Percentiles rank a stretch among this genome's conserved stretches.
phyloP scores from a whole-genome alignment of 2,888 invertebrate species.

The Tetragnatha montana region DNA sequence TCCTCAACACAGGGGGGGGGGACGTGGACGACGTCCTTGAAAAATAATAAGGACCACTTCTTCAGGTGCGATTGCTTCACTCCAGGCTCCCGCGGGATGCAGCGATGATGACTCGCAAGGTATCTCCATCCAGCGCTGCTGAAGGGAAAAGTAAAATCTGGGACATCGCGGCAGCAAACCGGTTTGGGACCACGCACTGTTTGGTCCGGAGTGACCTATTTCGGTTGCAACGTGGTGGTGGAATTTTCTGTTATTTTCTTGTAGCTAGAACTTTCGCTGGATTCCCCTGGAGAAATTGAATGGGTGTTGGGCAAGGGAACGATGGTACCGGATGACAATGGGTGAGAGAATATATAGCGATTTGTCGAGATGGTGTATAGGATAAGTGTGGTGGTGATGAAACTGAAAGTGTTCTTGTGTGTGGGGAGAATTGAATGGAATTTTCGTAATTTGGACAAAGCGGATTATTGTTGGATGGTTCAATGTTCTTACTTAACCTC shows the following conservation, averaged over 20 bases:
- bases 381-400: no score
- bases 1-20: background rate
- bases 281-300: no score
- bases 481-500: no score
- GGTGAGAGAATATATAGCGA: no score
- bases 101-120: conserved; percentile 3
- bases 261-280: background rate
- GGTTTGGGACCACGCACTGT: conserved; percentile 27
- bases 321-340: no score
- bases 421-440: no score
- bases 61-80: conserved; percentile 10
- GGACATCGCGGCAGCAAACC: conserved; percentile 15
- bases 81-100: background rate
- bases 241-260: background rate
- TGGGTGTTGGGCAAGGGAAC: no score
- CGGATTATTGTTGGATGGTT: no score
- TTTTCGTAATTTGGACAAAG: no score
- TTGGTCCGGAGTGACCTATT: conserved; percentile 30
- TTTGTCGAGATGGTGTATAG: no score
- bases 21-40: conserved; percentile 26
- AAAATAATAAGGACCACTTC: background rate
- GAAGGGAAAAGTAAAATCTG: conserved; percentile 9
- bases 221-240: background rate
- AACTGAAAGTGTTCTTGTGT: no score
- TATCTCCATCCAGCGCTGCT: conserved; percentile 10